Conservation (phyloP, 2,113 vertebrate species). For the Phaethornis superciliosus region DNA sequence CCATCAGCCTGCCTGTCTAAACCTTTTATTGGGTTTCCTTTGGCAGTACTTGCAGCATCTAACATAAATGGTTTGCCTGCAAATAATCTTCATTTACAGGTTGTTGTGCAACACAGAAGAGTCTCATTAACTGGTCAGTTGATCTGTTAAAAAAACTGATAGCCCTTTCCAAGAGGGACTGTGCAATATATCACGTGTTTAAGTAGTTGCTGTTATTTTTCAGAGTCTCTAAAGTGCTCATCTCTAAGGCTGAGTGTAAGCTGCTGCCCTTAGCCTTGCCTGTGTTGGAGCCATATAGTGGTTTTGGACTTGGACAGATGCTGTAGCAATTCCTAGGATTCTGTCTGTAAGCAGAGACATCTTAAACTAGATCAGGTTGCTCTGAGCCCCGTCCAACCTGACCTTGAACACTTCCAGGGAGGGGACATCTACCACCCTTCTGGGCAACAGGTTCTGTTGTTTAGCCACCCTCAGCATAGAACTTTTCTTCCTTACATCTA, state of each 20-base stretch:
- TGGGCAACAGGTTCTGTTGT: no score
- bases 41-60: background rate
- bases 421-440: no score
- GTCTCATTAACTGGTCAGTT: background rate
- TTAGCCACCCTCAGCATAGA: no score
- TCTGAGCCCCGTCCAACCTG: no score
- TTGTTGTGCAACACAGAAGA: background rate
- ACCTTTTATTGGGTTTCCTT: background rate
- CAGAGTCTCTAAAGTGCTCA: background rate
- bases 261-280: background rate
- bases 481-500: no score
- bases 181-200: background rate
- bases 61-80: background rate
- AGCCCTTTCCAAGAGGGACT: no score
- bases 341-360: no score
- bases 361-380: no score
- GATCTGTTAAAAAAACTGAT: no score
- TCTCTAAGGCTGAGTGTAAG: background rate
- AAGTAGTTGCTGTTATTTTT: background rate
- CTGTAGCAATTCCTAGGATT: background rate
- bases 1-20: background rate
- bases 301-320: background rate
- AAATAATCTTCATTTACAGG: background rate
- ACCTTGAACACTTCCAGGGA: no score
- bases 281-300: no score